These are phyloP conservation scores for Diploscapter pachys DNA, from an alignment of 1,140 invertebrate genomes.

Conservation along the genomic window DNA sequence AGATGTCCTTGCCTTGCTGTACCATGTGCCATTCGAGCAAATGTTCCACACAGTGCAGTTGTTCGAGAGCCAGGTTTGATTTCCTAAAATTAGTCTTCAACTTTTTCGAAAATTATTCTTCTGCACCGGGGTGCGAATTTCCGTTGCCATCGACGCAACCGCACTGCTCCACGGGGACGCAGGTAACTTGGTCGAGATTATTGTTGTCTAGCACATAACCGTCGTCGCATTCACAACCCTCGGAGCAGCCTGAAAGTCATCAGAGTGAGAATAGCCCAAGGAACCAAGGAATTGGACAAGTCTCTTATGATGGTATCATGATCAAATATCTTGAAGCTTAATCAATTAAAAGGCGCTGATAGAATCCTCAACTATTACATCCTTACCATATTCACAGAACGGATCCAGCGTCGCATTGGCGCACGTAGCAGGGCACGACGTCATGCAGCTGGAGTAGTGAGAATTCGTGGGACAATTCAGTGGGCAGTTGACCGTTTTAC, in stretches of 20 bases:
- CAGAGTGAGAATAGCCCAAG: too few relatives aligned
- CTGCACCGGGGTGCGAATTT: conserved; percentile 15
- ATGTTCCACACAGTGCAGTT: conserved; percentile 22
- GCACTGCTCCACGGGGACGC: conserved; percentile 32
- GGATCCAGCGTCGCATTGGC: conserved; percentile 15
- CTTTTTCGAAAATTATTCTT: too few relatives aligned
- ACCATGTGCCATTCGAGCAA: conserved; percentile 34
- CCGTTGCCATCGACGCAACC: conserved; percentile 31
- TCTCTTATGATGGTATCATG: too few relatives aligned
- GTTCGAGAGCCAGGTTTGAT: conserved; percentile 29
- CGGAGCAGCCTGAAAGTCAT: conserved; percentile 14
- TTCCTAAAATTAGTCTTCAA: not conserved
- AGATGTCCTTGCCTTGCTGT: not conserved
- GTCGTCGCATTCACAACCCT: conserved; percentile 37
- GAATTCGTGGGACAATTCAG: conserved; percentile 22
- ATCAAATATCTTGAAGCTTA: too few relatives aligned
- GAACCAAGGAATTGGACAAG: too few relatives aligned
- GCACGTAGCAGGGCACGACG: conserved; percentile 40
- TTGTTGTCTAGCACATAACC: conserved; percentile 40
- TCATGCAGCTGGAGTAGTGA: conserved; percentile 27
- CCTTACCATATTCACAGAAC: not conserved
- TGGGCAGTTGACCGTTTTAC: conserved; percentile 15
- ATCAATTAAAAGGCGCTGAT: too few relatives aligned
- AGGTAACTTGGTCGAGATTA: conserved; percentile 13
- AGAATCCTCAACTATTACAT: too few relatives aligned